Conservation (phyloP, 2,888 invertebrate genomes). For the Margaritifera margaritifera region DNA sequence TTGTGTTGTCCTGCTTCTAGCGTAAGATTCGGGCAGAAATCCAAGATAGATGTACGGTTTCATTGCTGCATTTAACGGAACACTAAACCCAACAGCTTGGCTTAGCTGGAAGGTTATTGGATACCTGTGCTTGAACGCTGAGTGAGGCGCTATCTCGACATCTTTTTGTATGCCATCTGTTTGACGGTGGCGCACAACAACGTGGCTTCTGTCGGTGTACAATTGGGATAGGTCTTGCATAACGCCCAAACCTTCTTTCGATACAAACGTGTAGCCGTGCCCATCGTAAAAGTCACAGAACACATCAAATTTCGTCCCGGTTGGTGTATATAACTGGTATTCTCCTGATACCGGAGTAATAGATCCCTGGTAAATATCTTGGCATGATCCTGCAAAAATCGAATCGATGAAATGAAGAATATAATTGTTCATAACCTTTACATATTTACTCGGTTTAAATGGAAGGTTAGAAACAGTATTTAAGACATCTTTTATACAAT, state of each 20-base stretch:
- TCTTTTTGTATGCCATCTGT: slow-evolving; percentile 3
- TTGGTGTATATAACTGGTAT: background rate
- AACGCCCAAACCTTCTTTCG: background rate
- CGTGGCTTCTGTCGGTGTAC: slow-evolving; percentile 4
- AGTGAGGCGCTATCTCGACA: slow-evolving; percentile 2
- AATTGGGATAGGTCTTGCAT: background rate
- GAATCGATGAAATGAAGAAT: too few species aligned
- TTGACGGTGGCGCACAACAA: background rate
- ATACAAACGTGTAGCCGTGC: slow-evolving; percentile 6
- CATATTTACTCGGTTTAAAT: too few species aligned
- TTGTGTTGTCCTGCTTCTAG: background rate
- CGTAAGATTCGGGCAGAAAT: background rate
- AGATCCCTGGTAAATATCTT: slow-evolving; percentile 1
- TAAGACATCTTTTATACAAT: too few species aligned
- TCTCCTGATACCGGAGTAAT: background rate
- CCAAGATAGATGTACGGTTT: slow-evolving; percentile 8
- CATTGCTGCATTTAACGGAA: slow-evolving; percentile 1
- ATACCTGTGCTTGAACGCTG: slow-evolving; percentile 4
- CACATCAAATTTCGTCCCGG: background rate
- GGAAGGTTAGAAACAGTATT: too few species aligned
- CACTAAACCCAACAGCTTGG: background rate
- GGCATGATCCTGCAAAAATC: slow-evolving; percentile 4
- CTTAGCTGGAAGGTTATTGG: slow-evolving; percentile 2
- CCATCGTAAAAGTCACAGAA: slow-evolving; percentile 10
- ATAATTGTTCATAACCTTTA: too few species aligned